A percentile compares a stretch with the other conserved stretches of the same genome.
phyloP scores from a whole-genome alignment of 1,140 invertebrate genomes.

The Maconellicoccus hirsutus region DNA sequence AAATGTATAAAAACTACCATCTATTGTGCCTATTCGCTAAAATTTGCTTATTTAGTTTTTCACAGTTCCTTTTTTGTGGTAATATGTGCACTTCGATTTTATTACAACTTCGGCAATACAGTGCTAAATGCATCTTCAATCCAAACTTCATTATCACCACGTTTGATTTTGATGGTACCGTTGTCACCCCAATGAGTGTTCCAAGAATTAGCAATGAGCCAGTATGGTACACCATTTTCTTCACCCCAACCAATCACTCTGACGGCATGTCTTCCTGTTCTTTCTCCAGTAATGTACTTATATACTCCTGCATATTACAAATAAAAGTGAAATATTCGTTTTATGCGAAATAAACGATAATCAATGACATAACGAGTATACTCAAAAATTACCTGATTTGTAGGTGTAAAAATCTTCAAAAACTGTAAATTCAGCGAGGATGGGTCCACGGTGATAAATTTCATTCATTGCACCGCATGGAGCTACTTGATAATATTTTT shows the following conservation, averaged over 20 bases:
- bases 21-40: too few species aligned
- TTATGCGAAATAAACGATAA: too few species aligned
- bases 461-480: conserved; percentile 35
- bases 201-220: conserved; percentile 87
- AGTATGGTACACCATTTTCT: conserved; percentile 48
- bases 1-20: too few species aligned
- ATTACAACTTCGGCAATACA: conserved; percentile 45
- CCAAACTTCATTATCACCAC: conserved; percentile 57
- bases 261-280: conserved; percentile 70
- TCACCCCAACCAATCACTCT: conserved; percentile 67
- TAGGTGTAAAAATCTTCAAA: conserved; percentile 30
- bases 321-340: too few species aligned
- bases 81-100: too few species aligned
- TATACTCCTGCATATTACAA: background rate
- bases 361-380: too few species aligned
- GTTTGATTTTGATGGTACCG: conserved; percentile 80
- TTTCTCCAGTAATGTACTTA: background rate
- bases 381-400: conserved; percentile 28
- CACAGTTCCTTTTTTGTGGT: too few species aligned
- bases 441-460: conserved; percentile 28
- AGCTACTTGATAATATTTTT: conserved; percentile 29
- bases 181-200: conserved; percentile 76
- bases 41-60: too few species aligned
- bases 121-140: conserved; percentile 60
- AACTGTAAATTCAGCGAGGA: conserved; percentile 28